phyloP scores from a whole-genome alignment of 2,113 vertebrate species.

The Elachura formosa region DNA sequence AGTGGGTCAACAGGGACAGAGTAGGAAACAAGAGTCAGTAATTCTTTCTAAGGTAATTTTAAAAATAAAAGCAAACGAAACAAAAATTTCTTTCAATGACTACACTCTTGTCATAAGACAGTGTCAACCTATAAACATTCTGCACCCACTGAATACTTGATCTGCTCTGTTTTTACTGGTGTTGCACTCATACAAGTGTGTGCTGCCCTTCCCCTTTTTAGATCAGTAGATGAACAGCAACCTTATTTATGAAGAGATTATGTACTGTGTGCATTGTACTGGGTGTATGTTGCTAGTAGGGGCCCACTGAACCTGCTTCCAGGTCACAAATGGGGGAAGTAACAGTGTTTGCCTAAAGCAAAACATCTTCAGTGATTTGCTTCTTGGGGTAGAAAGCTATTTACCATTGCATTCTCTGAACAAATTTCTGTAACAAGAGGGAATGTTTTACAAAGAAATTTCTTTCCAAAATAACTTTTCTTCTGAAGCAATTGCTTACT shows the following conservation, averaged over 20 bases:
- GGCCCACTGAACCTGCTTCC: background rate
- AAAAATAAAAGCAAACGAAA: background rate
- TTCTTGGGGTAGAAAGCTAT: background rate
- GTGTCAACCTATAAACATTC: background rate
- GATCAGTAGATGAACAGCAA: background rate
- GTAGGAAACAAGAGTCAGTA: background rate
- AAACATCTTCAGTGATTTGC: background rate
- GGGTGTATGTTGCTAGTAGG: background rate
- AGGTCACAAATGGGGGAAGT: background rate
- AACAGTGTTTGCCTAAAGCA: background rate
- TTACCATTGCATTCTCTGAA: background rate
- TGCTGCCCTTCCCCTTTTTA: background rate
- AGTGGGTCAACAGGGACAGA: background rate
- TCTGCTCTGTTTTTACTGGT: background rate
- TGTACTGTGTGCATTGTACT: background rate
- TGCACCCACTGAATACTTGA: background rate
- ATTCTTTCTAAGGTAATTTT: background rate
- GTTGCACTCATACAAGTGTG: background rate
- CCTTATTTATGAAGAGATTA: background rate
- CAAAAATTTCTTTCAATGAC: background rate
- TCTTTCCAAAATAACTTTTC: background rate
- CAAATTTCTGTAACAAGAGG: background rate
- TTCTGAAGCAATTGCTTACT: background rate
- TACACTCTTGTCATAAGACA: background rate
- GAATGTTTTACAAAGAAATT: background rate